A percentile compares a stretch with the other conserved stretches of the same genome.
Conservation (phyloP, 2,888 invertebrate species). For the Acanthococcus lagerstroemiae region DNA sequence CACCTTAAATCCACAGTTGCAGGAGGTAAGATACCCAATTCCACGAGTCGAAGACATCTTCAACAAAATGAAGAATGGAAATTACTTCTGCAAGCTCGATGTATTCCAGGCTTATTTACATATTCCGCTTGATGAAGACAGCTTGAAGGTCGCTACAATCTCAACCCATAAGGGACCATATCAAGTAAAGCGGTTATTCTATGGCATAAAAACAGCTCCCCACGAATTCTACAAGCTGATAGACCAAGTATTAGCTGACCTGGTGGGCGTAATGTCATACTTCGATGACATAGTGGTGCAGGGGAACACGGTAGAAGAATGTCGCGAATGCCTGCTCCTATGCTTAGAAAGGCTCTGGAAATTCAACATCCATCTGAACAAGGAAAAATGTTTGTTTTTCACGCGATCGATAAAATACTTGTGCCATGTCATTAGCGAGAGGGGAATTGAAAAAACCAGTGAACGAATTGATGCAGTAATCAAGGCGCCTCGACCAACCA, state of each 20-base stretch:
- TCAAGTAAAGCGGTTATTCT: constrained; percentile 38
- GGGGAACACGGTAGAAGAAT: constrained; percentile 32
- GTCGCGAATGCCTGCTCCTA: not conserved
- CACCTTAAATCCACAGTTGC: constrained; percentile 36
- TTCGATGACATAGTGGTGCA: constrained; percentile 39
- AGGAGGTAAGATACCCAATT: constrained; percentile 25
- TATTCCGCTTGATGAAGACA: constrained; percentile 26
- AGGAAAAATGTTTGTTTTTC: constrained; percentile 35
- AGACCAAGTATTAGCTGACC: constrained; percentile 37
- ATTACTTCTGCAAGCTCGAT: constrained; percentile 34
- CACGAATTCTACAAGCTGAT: constrained; percentile 34
- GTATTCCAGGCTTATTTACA: constrained; percentile 32
- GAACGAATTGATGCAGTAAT: constrained; percentile 18
- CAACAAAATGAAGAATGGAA: constrained; percentile 32
- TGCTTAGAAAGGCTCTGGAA: constrained; percentile 30
- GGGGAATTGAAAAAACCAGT: too few relatives aligned
- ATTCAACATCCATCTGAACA: constrained; percentile 34
- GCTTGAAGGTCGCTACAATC: constrained; percentile 21
- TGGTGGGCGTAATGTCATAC: constrained; percentile 38
- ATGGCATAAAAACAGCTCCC: constrained; percentile 38
- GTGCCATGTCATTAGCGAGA: too few relatives aligned
- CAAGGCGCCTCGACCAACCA: constrained; percentile 35
- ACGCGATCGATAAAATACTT: constrained; percentile 32
- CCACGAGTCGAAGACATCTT: constrained; percentile 9
- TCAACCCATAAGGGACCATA: constrained; percentile 38